These are phyloP conservation scores for Meriones unguiculatus DNA, from an alignment of 2,113 vertebrate species.

Conservation along the genomic window DNA sequence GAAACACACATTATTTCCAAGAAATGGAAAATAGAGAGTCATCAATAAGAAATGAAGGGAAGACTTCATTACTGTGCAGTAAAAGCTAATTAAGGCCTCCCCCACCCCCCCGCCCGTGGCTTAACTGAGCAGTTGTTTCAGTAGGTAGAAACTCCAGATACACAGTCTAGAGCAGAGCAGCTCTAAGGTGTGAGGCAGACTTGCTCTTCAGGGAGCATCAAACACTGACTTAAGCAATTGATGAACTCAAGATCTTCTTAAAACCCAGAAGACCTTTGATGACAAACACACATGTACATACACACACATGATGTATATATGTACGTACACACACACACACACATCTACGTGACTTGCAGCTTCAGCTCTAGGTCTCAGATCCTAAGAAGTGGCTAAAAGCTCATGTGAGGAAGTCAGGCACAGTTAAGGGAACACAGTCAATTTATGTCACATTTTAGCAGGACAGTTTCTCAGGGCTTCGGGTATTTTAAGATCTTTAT, in stretches of 20 bases:
- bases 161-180: not conserved
- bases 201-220: not conserved
- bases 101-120: not conserved
- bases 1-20: not conserved
- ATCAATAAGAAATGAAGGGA: slow-evolving; percentile 1
- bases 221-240: not conserved
- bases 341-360: not conserved
- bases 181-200: not conserved
- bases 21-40: not conserved
- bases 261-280: not conserved
- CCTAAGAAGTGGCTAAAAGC: not conserved
- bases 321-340: not conserved
- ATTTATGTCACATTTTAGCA: slow-evolving; percentile 12
- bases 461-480: slow-evolving; percentile 54
- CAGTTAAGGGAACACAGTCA: slow-evolving; percentile 13
- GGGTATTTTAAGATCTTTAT: slow-evolving; percentile 67
- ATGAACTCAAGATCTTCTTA: not conserved
- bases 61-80: not conserved
- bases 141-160: not conserved
- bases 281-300: not conserved
- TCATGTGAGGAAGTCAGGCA: not conserved
- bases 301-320: not conserved
- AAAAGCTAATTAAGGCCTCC: not conserved
- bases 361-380: slow-evolving; percentile 2
- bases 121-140: not conserved